Conservation (phyloP, 2,113 vertebrate genomes). For the Gambusia affinis region DNA sequence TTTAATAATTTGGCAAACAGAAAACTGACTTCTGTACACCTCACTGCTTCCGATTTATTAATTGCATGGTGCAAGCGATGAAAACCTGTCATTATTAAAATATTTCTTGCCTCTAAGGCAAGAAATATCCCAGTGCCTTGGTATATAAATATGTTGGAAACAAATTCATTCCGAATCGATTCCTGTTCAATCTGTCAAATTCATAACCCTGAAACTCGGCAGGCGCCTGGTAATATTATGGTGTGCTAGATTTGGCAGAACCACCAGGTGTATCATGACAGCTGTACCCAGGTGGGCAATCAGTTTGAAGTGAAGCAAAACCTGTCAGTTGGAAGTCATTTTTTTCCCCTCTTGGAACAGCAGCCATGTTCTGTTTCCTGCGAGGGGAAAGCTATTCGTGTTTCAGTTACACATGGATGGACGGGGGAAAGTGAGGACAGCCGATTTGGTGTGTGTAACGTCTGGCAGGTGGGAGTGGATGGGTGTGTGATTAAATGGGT, state of each 20-base stretch:
- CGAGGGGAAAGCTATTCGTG: slow-evolving; percentile 60
- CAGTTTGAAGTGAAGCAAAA: slow-evolving; percentile 48
- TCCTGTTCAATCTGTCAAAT: background rate
- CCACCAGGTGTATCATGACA: slow-evolving; percentile 39
- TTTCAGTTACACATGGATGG: slow-evolving; percentile 65
- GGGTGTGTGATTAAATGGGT: slow-evolving; percentile 1
- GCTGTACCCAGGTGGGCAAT: slow-evolving; percentile 52
- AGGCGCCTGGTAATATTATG: slow-evolving; percentile 10
- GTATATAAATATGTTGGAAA: background rate
- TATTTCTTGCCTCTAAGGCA: slow-evolving; percentile 2
- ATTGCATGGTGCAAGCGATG: slow-evolving; percentile 20
- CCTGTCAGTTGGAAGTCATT: slow-evolving; percentile 59
- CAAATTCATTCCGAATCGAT: slow-evolving; percentile 18
- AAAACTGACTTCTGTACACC: slow-evolving; percentile 19
- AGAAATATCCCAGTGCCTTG: background rate
- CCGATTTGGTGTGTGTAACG: slow-evolving; percentile 38
- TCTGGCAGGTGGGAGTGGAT: slow-evolving; percentile 21
- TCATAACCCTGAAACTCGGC: slow-evolving; percentile 9
- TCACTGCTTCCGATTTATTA: slow-evolving; percentile 35
- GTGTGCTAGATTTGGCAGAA: slow-evolving; percentile 27
- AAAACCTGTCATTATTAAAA: slow-evolving; percentile 7
- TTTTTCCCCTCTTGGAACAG: slow-evolving; percentile 48
- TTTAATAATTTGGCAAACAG: slow-evolving; percentile 29
- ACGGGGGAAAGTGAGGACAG: slow-evolving; percentile 54
- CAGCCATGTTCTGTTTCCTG: slow-evolving; percentile 46